Percentiles rank a stretch among this genome's conserved stretches.
phyloP scores from a whole-genome alignment of 2,888 invertebrate species.

The Metopia argyrocephala region DNA sequence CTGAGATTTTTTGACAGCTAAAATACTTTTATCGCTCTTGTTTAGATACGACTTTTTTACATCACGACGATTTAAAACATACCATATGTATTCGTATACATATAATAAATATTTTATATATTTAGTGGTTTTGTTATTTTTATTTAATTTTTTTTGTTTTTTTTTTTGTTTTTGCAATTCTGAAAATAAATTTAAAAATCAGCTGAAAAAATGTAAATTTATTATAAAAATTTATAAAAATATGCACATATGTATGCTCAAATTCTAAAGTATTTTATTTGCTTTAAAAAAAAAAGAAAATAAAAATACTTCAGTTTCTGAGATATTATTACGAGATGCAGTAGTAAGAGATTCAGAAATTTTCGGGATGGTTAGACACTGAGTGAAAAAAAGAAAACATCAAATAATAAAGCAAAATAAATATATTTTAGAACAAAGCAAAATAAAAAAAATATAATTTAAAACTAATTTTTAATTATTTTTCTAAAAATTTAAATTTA shows the following conservation, averaged over 20 bases:
- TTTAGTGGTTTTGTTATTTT: too few species aligned
- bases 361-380: conserved; percentile 55
- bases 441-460: not conserved
- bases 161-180: too few species aligned
- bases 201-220: conserved; percentile 22
- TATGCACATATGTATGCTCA: conserved; percentile 15
- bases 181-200: conserved; percentile 10
- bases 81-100: too few species aligned
- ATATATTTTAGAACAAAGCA: not conserved
- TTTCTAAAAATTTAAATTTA: too few species aligned
- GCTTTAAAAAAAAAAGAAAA: not conserved
- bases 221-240: not conserved
- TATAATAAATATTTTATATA: too few species aligned
- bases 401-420: conserved; percentile 1
- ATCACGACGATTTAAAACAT: too few species aligned
- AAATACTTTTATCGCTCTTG: too few species aligned
- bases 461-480: not conserved
- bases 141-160: too few species aligned
- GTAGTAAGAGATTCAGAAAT: conserved; percentile 61
- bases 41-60: too few species aligned
- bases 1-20: too few species aligned
- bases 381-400: conserved; percentile 1
- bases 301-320: conserved; percentile 56
- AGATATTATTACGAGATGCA: conserved; percentile 49
- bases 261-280: conserved; percentile 52